Base-by-base conservation (phyloP, 2,113 vertebrate species). In the Calcarius ornatus region DNA sequence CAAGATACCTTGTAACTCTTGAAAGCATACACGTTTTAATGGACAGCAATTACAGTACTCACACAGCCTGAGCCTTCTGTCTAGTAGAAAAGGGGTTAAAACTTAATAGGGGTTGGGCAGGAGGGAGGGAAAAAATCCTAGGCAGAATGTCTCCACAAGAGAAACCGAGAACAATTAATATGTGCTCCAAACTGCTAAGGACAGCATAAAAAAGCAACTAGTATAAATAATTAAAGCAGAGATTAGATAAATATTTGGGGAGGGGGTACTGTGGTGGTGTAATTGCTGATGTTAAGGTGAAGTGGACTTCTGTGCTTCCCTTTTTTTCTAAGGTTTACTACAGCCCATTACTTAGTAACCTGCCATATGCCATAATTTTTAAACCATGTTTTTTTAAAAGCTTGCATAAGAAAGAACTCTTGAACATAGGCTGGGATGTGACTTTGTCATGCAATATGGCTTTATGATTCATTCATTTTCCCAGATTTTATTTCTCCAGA, bases 151-250 rank as follows among this genome's bases (percentile, higher is more conserved):
- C 63, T 94, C 86, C 53, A 68, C 21, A 45, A 71, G 59, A 88
- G 71, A 89, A 83, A 72, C 7, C 3, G 15, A 84, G 63, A 91
- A 64, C 19, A 45, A 95, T 78, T 94, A 78, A 87, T 95, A 87
- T 91, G 59, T 93, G 68, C 63, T 85, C 57, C 50, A 72, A 93
- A 92, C 47, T 85, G 87, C 84, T 69, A 83, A 94, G 70, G 60
- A 75, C 92, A 95, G 83, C 54, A 87, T 37, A 77, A 91, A 92
- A 94, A 72, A 65, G 17, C 73, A 84, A 68, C 81, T 50, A n/a
- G 61, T 81, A 73, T 94, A 93, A 92, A 96, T 95, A 97, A 97
- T 91, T 94, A 84, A 96, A 90, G 64, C 69, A 79, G 61, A 87
- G 71, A 64, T 86, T 76, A 90, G 86, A 84, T 66, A 93, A 95